A percentile compares a stretch with the other conserved stretches of the same genome.
phyloP scores from a whole-genome alignment of 2,888 invertebrate genomes.

The Caenorhabditis becei region DNA sequence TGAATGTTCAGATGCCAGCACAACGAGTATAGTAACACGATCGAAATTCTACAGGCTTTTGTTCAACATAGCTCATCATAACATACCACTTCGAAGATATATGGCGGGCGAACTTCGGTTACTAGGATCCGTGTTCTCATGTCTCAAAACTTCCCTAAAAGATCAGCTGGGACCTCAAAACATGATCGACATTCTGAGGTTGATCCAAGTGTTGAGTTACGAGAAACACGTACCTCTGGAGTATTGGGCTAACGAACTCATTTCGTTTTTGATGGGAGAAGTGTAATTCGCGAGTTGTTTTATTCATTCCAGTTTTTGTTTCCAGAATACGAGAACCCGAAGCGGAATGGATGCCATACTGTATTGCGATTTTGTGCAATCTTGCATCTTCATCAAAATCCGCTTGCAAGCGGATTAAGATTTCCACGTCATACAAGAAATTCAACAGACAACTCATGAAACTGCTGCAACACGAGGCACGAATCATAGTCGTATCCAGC shows the following conservation, averaged over 20 bases:
- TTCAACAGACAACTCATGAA: constrained; percentile 71
- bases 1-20: constrained; percentile 36
- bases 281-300: constrained; percentile 69
- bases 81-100: constrained; percentile 70
- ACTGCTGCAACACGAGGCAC: constrained; percentile 71
- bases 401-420: constrained; percentile 70
- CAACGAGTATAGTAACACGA: constrained; percentile 63
- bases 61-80: constrained; percentile 72
- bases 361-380: constrained; percentile 79
- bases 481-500: constrained; percentile 77
- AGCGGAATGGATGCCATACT: constrained; percentile 77
- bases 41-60: constrained; percentile 70
- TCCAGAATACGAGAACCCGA: constrained; percentile 62
- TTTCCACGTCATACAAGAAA: constrained; percentile 71
- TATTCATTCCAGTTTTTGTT: not conserved
- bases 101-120: constrained; percentile 70
- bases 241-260: constrained; percentile 72
- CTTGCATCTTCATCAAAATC: constrained; percentile 75
- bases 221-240: constrained; percentile 71
- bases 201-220: constrained; percentile 77
- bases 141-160: constrained; percentile 69
- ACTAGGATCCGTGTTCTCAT: constrained; percentile 69
- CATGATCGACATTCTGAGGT: constrained; percentile 75
- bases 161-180: constrained; percentile 78
- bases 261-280: constrained; percentile 73